These are phyloP conservation scores for Lytechinus pictus DNA, from an alignment of 35 echinoderm and acorn worm species.

Conservation along the genomic window DNA sequence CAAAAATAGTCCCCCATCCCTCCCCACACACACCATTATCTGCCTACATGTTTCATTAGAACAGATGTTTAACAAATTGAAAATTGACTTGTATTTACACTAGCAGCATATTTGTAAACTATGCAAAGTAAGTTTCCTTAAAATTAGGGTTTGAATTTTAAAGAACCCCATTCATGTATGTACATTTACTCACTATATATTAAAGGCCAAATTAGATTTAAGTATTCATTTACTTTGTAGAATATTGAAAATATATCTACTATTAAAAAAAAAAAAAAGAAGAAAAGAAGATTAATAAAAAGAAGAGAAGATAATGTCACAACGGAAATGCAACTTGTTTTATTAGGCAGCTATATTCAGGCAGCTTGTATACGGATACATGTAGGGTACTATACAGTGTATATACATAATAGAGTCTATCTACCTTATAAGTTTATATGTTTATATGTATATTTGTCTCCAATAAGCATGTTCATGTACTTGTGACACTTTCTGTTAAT, in stretches of 20 bases:
- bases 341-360: neutral
- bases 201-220: neutral
- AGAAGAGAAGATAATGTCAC: no score
- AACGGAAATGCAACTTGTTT: neutral
- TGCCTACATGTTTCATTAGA: no score
- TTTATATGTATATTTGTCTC: no score
- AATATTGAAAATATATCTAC: neutral
- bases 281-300: neutral
- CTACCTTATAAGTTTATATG: no score
- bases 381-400: neutral
- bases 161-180: neutral
- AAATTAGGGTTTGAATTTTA: neutral
- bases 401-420: no score
- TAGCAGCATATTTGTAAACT: neutral
- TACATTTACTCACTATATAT: neutral
- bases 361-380: neutral
- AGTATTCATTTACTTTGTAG: neutral
- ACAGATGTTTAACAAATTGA: no score
- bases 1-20: no score
- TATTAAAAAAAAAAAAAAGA: neutral
- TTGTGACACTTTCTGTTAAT: no score
- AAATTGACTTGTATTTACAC: no score
- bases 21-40: no score
- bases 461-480: no score
- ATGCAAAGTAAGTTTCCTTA: neutral